Evolutionary conservation across 1,140 invertebrate genomes (phyloP).

Genomic region (Drosophila sturtevanti): DNA sequence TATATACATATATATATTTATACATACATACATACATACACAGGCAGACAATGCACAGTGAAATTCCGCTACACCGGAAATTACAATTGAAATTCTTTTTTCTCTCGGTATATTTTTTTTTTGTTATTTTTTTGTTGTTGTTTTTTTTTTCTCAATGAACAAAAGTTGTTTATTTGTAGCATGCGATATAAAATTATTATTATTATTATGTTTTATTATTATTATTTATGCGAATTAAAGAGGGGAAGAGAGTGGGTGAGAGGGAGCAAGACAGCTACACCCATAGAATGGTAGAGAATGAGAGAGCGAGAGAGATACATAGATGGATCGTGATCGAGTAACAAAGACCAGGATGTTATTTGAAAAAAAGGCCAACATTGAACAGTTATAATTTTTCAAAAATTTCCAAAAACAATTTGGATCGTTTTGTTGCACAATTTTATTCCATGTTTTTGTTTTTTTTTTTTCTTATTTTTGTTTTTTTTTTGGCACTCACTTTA

Average conservation of each 20-base stretch:
- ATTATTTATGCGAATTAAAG: slow-evolving; percentile 26
- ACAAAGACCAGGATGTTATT: slow-evolving; percentile 60
- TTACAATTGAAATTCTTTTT: slow-evolving; percentile 74
- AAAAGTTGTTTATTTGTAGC: slow-evolving; percentile 21
- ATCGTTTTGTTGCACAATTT: slow-evolving; percentile 6
- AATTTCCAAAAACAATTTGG: slow-evolving; percentile 5
- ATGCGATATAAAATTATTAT: slow-evolving; percentile 38
- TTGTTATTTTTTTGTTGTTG: slow-evolving; percentile 14
- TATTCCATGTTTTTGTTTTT: neutral
- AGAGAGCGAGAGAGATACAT: neutral
- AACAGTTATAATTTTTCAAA: slow-evolving; percentile 12
- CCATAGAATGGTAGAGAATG: neutral
- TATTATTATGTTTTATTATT: slow-evolving; percentile 53
- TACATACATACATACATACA: slow-evolving; percentile 21
- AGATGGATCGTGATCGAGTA: slow-evolving; percentile 8
- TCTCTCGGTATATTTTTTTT: slow-evolving; percentile 40
- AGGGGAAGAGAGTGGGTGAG: neutral
- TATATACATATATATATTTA: too few relatives aligned
- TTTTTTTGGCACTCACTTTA: slow-evolving; percentile 54
- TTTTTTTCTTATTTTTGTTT: slow-evolving; percentile 8
- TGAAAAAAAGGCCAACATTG: slow-evolving; percentile 34
- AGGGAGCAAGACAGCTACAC: neutral
- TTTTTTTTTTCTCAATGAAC: slow-evolving; percentile 27
- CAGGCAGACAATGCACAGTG: slow-evolving; percentile 47
- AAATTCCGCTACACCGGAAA: slow-evolving; percentile 78